Conservation (phyloP, 1,140 invertebrate species). For the Drosophila mauritiana region DNA sequence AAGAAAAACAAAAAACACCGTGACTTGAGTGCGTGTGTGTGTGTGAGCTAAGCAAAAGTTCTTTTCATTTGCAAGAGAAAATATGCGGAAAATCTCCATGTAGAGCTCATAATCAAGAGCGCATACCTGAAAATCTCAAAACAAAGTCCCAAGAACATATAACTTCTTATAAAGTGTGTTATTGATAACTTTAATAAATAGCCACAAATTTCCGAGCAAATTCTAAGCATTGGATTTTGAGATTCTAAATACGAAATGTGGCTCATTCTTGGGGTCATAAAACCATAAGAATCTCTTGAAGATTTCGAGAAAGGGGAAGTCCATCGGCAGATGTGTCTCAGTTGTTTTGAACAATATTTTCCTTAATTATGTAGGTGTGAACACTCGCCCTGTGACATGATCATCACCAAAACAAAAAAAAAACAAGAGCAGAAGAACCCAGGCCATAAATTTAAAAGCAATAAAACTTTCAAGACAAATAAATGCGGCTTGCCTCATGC, state of each 20-base stretch:
- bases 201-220: no score
- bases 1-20: constrained; percentile 2
- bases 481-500: constrained; percentile 66
- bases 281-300: background rate
- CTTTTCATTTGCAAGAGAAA: background rate
- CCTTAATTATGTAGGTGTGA: constrained; percentile 71
- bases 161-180: no score
- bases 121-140: background rate
- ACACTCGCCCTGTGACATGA: constrained; percentile 50
- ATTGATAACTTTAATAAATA: no score
- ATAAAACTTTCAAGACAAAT: constrained; percentile 84
- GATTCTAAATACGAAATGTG: background rate
- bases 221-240: background rate
- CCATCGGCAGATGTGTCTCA: constrained; percentile 53
- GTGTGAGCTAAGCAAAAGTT: constrained; percentile 14
- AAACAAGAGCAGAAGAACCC: background rate
- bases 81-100: constrained; percentile 22
- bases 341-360: constrained; percentile 7
- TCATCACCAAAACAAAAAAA: constrained; percentile 20
- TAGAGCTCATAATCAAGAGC: constrained; percentile 18
- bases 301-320: constrained; percentile 11
- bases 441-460: constrained; percentile 80
- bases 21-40: constrained; percentile 5
- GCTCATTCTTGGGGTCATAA: background rate
- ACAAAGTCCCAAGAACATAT: background rate